Evolutionary conservation across 2,888 invertebrate species (phyloP).

Genomic region (Drosophila helvetica): DNA sequence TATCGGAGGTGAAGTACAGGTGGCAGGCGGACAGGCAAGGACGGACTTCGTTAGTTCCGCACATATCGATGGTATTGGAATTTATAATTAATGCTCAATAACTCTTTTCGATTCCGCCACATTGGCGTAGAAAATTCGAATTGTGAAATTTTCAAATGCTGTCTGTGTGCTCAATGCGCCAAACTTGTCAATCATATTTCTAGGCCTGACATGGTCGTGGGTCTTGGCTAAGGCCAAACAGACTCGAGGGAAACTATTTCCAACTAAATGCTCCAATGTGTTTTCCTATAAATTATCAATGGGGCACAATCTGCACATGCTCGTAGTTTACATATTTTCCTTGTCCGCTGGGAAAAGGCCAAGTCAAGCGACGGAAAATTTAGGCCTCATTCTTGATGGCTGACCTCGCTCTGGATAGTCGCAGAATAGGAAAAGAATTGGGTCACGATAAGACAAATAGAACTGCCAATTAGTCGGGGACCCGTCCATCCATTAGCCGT

Average conservation of each 20-base stretch:
- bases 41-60: constrained; percentile 47
- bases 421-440: constrained; percentile 31
- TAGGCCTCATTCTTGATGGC: constrained; percentile 48
- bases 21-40: constrained; percentile 43
- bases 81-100: constrained; percentile 72
- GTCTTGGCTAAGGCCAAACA: constrained; percentile 56
- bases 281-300: constrained; percentile 53
- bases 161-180: constrained; percentile 31
- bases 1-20: constrained; percentile 59
- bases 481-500: constrained; percentile 39
- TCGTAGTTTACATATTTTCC: constrained; percentile 53
- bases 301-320: constrained; percentile 59
- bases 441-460: constrained; percentile 50
- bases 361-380: constrained; percentile 45
- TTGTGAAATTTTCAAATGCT: constrained; percentile 41
- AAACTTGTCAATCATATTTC: constrained; percentile 60
- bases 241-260: constrained; percentile 43
- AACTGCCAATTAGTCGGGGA: constrained; percentile 42
- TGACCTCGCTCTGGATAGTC: constrained; percentile 51
- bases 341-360: constrained; percentile 60
- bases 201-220: constrained; percentile 33
- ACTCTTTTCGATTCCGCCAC: constrained; percentile 61
- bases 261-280: constrained; percentile 34
- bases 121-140: constrained; percentile 33
- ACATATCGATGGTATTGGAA: constrained; percentile 55